Evolutionary conservation across 2,888 invertebrate species (phyloP).

Genomic region (Fabriciana adippe): DNA sequence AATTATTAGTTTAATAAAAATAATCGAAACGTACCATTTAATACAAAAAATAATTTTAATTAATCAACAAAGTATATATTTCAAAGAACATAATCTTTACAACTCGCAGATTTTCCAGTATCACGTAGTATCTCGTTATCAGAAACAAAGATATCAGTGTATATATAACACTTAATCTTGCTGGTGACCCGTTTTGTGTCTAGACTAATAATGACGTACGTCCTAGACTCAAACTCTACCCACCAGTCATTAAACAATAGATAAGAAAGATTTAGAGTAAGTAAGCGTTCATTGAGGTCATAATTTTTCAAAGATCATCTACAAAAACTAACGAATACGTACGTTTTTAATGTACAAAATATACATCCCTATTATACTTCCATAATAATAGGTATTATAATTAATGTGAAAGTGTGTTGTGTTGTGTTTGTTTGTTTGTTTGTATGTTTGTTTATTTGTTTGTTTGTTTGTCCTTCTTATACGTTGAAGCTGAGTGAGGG

Average conservation of each 20-base stretch:
- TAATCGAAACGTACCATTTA: no score
- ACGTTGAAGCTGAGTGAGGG: no score
- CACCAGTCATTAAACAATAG: conserved; percentile 61
- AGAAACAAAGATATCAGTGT: conserved; percentile 54
- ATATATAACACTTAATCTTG: conserved; percentile 66
- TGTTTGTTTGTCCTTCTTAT: no score
- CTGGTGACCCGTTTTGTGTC: conserved; percentile 67
- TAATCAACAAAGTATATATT: conserved; percentile 24
- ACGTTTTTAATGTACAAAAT: neutral
- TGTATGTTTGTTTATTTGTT: no score
- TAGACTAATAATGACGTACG: conserved; percentile 73
- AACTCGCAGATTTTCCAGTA: conserved; percentile 65
- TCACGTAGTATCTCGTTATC: conserved; percentile 53
- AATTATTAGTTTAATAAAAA: no score
- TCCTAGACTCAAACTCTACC: conserved; percentile 66
- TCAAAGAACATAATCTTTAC: conserved; percentile 63
- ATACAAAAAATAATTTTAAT: no score
- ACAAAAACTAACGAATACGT: neutral
- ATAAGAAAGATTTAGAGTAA: conserved; percentile 64
- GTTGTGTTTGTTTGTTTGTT: no score
- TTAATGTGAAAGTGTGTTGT: no score
- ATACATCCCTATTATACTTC: no score
- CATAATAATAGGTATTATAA: no score
- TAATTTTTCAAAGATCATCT: conserved; percentile 36
- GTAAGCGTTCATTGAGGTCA: conserved; percentile 51